Base-by-base conservation (phyloP, 2,797 vertebrate genomes). In the Gorsachius magnificus region DNA sequence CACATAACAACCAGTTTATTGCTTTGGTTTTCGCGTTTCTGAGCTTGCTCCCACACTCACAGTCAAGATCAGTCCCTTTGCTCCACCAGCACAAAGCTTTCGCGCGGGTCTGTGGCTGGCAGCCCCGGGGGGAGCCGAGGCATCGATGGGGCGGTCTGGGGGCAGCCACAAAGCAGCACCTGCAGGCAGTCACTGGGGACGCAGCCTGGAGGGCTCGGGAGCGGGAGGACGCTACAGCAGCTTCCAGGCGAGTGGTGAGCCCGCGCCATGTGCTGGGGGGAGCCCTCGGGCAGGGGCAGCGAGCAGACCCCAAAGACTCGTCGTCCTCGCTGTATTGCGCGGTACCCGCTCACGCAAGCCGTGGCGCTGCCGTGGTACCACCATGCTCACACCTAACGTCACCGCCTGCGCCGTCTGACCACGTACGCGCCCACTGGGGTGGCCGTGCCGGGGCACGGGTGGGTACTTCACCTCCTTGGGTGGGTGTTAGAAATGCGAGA, bases 241-340 rank as follows among this genome's bases (percentile, higher is more conserved):
- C 65, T 43, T 11, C 66, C 57, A 33, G 58, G 51, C 0, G 10
- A 28, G 57, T 2, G 0, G 53, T 6, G 46, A 71, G 83, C 38
- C 26, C 1, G 6, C 1, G 20, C 45, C 0, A 1, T 21, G n/a
- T 6, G 29, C 69, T 10, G 21, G 41, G 25, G 54, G 43, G 51
- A n/a, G 38, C 16, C 24, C 38, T 11, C n/a, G 12, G 63, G 66
- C 48, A 50, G 22, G 15, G 26, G 24, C 29, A 16, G 57, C 22
- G 15, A 50, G 58, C 33, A 78, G 61, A 77, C 13, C 61, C 79
- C 57, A n/a, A 28, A 43, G 29, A 33, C 0, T 0, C 9, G 2
- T 7, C 0, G 2, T 24, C 18, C 50, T 26, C 14, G 0, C 63
- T 20, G 48, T 8, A 4, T 5, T 5, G 11, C 0, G 0, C 18